phyloP scores from a whole-genome alignment of 2,888 invertebrate species.

The Rhopalosiphum nymphaeae region DNA sequence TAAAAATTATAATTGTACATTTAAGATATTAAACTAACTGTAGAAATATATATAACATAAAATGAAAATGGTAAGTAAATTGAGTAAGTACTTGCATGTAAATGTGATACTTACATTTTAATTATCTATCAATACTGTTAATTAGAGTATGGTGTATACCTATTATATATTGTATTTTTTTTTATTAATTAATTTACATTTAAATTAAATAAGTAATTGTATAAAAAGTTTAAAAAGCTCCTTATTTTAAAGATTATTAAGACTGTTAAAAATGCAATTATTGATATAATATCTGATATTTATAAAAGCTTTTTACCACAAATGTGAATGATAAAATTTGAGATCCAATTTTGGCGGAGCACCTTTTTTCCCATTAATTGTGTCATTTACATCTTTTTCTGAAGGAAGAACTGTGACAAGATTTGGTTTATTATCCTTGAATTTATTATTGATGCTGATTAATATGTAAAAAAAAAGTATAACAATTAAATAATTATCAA shows the following conservation, averaged over 20 bases:
- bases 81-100: background rate
- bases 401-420: constrained; percentile 64
- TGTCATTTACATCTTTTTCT: constrained; percentile 47
- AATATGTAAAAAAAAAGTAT: background rate
- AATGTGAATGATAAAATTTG: constrained; percentile 59
- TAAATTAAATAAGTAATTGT: background rate
- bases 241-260: constrained; percentile 14
- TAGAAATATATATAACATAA: background rate
- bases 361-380: constrained; percentile 49
- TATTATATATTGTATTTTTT: background rate
- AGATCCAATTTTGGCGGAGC: constrained; percentile 60
- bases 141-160: background rate
- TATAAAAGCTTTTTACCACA: constrained; percentile 51
- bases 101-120: background rate
- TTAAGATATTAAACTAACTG: background rate
- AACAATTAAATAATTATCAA: background rate
- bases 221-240: constrained; percentile 51
- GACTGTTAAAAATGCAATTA: constrained; percentile 39
- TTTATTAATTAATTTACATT: background rate
- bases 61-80: background rate
- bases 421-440: constrained; percentile 58
- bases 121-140: background rate
- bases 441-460: constrained; percentile 57
- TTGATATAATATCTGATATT: constrained; percentile 37
- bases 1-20: background rate